These are phyloP conservation scores for Phoxinus phoxinus DNA, from an alignment of 2,113 vertebrate genomes.

Conservation along the genomic window DNA sequence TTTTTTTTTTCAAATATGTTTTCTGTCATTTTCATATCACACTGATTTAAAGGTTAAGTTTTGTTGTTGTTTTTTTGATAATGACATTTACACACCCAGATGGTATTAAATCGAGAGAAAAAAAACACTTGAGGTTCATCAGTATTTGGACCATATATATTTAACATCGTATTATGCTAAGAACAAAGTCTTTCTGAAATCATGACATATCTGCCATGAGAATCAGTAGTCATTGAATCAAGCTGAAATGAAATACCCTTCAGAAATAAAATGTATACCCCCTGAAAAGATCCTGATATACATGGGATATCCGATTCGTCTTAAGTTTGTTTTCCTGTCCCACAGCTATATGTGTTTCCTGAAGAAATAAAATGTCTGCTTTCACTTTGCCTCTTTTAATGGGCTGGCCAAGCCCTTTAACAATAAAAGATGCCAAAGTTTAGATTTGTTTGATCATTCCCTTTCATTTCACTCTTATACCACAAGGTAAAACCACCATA, in stretches of 20 bases:
- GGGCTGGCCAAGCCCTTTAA: too few species aligned
- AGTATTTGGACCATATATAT: constrained; percentile 25
- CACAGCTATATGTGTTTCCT: constrained; percentile 36
- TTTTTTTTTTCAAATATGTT: too few species aligned
- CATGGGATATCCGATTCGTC: constrained; percentile 37
- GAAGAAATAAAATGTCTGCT: constrained; percentile 36
- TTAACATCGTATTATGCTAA: not conserved
- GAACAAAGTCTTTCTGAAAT: not conserved
- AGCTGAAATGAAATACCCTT: too few species aligned
- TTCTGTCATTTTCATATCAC: too few species aligned
- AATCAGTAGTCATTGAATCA: not conserved
- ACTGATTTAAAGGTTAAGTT: not conserved
- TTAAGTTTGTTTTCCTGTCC: constrained; percentile 33
- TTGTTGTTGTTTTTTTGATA: too few species aligned
- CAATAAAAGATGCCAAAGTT: too few species aligned
- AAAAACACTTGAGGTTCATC: not conserved
- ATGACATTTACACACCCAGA: too few species aligned
- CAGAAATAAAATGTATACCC: not conserved
- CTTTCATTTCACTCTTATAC: too few species aligned
- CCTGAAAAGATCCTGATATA: constrained; percentile 32
- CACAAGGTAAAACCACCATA: too few species aligned
- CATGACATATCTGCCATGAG: constrained; percentile 29
- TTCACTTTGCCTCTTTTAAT: constrained; percentile 3
- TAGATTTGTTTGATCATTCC: too few species aligned
- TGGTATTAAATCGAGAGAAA: too few species aligned